Percentiles rank a stretch among this genome's conserved stretches.
These are phyloP conservation scores for Vesta saturnalis DNA, from an alignment of 2,888 invertebrate genomes.

Conservation along the genomic window DNA sequence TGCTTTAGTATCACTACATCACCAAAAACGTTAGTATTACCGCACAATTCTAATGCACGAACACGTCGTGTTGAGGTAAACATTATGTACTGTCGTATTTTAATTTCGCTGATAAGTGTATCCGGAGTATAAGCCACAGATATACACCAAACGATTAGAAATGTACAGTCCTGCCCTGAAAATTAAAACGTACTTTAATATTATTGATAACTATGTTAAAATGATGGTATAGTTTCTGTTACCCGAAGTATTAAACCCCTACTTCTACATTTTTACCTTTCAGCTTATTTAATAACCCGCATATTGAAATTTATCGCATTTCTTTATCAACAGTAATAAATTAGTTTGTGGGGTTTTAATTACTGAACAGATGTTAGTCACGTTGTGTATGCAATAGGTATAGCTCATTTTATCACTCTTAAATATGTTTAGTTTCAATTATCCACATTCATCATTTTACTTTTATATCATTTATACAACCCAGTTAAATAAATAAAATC, in stretches of 20 bases:
- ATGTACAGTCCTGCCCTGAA: conserved; percentile 21
- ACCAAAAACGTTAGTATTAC: conserved; percentile 56
- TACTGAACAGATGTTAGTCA: neutral
- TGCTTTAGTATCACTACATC: conserved; percentile 53
- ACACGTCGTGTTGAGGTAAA: conserved; percentile 43
- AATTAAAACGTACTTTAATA: conserved; percentile 1
- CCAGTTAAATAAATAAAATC: too few relatives aligned
- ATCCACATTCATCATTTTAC: too few relatives aligned
- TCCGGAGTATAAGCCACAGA: conserved; percentile 39
- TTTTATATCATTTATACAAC: too few relatives aligned
- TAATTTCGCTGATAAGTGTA: conserved; percentile 52
- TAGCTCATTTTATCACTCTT: too few relatives aligned
- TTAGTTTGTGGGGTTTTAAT: neutral
- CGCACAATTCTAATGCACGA: conserved; percentile 54
- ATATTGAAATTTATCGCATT: neutral
- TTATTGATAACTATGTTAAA: neutral
- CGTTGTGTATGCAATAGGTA: neutral
- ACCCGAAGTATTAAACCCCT: too few relatives aligned
- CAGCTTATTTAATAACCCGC: neutral
- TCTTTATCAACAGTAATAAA: neutral
- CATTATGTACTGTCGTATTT: conserved; percentile 44
- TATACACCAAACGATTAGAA: conserved; percentile 27
- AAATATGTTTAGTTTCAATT: too few relatives aligned
- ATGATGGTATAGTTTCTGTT: neutral
- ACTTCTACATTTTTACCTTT: too few relatives aligned